phyloP scores from a whole-genome alignment of 2,797 vertebrate genomes.

The Tangara arthus region DNA sequence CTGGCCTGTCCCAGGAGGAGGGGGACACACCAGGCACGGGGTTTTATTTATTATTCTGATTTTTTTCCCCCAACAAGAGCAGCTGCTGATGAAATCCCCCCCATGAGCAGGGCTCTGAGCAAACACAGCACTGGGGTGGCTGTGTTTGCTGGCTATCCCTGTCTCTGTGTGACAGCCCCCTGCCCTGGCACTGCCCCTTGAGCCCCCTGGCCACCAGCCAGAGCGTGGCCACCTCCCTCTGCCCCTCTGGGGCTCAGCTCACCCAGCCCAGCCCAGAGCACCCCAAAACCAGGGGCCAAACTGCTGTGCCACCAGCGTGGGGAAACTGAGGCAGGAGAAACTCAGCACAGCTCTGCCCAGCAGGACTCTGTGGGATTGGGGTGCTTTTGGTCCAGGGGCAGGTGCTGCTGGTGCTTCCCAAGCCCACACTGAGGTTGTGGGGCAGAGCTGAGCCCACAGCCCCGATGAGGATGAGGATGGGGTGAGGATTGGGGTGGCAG shows the following conservation, averaged over 20 bases:
- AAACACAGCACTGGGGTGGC: rapidly evolving
- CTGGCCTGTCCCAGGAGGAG: neutral
- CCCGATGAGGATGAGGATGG: rapidly evolving
- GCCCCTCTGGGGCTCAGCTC: neutral
- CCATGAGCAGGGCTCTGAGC: neutral
- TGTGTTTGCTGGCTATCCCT: neutral
- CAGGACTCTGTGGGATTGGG: rapidly evolving
- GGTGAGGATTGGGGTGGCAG: neutral
- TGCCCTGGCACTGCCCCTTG: neutral
- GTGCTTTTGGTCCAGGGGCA: rapidly evolving
- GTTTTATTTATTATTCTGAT: neutral
- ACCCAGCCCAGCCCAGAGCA: rapidly evolving
- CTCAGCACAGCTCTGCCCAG: neutral
- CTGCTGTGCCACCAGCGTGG: neutral
- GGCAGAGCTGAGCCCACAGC: neutral
- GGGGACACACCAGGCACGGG: neutral
- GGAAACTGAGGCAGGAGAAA: neutral
- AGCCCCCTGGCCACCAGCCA: neutral
- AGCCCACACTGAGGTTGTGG: rapidly evolving
- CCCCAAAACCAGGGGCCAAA: neutral
- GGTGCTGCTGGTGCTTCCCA: rapidly evolving
- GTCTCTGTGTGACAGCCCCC: neutral
- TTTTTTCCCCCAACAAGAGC: neutral
- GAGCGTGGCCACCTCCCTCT: neutral
- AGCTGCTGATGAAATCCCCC: neutral